Evolutionary conservation across 2,797 vertebrate species (phyloP).

Genomic region (Molothrus aeneus): DNA sequence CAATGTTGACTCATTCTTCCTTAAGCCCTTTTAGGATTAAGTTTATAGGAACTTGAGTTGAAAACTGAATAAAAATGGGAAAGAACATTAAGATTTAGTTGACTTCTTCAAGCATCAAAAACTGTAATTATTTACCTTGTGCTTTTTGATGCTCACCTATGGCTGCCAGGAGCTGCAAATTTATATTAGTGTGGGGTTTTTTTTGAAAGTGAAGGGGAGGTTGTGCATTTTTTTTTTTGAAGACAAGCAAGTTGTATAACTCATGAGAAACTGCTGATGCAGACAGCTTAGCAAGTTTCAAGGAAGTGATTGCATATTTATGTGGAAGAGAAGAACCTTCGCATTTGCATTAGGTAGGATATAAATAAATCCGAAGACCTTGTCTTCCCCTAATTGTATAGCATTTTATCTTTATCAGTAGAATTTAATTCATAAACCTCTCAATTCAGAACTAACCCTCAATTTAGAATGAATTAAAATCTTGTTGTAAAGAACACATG

Average conservation of each 20-base stretch:
- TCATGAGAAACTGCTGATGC: constrained; percentile 55
- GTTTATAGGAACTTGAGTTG: neutral
- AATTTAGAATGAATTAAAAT: neutral
- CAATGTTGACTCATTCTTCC: neutral
- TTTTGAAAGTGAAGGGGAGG: neutral
- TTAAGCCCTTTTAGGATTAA: neutral
- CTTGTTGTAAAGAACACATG: neutral
- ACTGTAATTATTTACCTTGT: neutral
- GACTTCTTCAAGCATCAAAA: neutral
- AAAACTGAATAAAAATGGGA: neutral
- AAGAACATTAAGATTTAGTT: neutral
- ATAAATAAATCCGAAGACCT: constrained; percentile 42
- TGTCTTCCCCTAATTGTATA: constrained; percentile 4
- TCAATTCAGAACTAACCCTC: neutral
- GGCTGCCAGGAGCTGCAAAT: neutral
- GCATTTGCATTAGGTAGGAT: constrained; percentile 38
- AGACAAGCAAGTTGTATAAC: neutral
- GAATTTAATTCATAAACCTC: neutral
- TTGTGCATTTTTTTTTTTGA: neutral
- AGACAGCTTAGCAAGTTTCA: constrained; percentile 21
- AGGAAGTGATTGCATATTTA: constrained; percentile 49
- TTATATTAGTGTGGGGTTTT: neutral
- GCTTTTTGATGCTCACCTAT: neutral
- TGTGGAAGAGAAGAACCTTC: neutral
- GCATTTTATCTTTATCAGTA: constrained; percentile 13